A percentile compares a stretch with the other conserved stretches of the same genome.
Conservation (phyloP, 1,140 invertebrate genomes). For the Hylaeus volcanicus region DNA sequence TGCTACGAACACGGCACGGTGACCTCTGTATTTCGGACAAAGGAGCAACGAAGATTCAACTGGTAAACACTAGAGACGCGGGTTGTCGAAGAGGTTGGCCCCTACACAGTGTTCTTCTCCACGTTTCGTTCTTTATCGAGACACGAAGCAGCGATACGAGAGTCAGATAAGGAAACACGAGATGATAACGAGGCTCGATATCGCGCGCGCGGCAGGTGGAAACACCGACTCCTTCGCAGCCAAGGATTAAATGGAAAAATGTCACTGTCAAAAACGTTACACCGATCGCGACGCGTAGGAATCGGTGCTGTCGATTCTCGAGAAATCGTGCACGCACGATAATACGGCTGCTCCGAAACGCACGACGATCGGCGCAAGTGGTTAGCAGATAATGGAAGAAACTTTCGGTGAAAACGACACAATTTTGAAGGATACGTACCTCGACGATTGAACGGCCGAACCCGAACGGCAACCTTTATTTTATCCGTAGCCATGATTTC, state of each 20-base stretch:
- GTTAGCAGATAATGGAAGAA: background rate
- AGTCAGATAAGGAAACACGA: slow-evolving; percentile 4
- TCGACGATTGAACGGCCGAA: slow-evolving; percentile 97
- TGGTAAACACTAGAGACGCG: slow-evolving; percentile 36
- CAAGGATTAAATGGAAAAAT: background rate
- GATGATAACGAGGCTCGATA: background rate
- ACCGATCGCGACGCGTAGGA: background rate
- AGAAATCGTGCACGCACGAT: background rate
- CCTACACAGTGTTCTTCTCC: background rate
- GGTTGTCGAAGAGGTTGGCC: background rate
- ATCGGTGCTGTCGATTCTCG: slow-evolving; percentile 7
- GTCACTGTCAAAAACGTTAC: slow-evolving; percentile 40
- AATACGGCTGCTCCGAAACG: background rate
- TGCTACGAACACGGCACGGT: background rate
- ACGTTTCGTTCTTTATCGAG: slow-evolving; percentile 25
- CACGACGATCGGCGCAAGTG: too few species aligned
- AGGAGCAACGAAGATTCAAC: slow-evolving; percentile 12
- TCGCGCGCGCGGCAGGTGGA: background rate
- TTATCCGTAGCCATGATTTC: slow-evolving; percentile 90
- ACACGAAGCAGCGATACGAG: slow-evolving; percentile 3
- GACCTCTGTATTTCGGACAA: slow-evolving; percentile 3
- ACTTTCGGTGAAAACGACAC: background rate
- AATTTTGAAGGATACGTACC: slow-evolving; percentile 84
- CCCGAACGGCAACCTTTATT: slow-evolving; percentile 97
- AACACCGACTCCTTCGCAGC: background rate